Evolutionary conservation across 1,140 invertebrate species (phyloP).

Genomic region (Sweltsa coloradensis): DNA sequence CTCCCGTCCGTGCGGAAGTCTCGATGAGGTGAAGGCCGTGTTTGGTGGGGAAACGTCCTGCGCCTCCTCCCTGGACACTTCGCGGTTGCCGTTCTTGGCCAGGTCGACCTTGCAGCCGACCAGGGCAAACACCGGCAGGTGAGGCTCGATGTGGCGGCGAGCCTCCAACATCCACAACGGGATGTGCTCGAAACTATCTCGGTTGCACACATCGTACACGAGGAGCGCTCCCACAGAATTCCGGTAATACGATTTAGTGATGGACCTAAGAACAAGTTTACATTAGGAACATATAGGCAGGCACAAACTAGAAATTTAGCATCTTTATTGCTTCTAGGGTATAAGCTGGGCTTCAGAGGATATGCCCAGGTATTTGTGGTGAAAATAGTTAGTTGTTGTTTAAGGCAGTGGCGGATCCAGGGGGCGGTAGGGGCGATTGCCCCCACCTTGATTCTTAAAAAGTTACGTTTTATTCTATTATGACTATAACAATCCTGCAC

Average conservation of each 20-base stretch:
- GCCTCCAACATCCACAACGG: slow-evolving; percentile 94
- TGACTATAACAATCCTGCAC: no score
- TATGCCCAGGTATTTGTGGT: no score
- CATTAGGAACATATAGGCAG: no score
- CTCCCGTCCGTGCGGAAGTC: slow-evolving; percentile 83
- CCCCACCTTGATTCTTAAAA: no score
- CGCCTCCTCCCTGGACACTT: slow-evolving; percentile 82
- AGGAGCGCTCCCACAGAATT: slow-evolving; percentile 95
- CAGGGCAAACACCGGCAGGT: slow-evolving; percentile 80
- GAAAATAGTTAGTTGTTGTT: no score
- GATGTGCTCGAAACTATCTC: slow-evolving; percentile 88
- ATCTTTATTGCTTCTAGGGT: no score
- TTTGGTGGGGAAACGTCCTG: slow-evolving; percentile 83
- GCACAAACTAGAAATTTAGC: no score
- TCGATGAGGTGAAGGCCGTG: slow-evolving; percentile 89
- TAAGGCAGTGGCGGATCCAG: no score
- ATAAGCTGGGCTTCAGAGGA: no score
- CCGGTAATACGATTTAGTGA: slow-evolving; percentile 94
- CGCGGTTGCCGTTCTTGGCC: slow-evolving; percentile 53
- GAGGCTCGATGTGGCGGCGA: slow-evolving; percentile 84
- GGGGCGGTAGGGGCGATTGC: no score
- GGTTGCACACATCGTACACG: slow-evolving; percentile 93
- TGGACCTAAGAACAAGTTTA: no score
- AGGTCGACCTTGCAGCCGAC: slow-evolving; percentile 93
- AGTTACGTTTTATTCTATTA: no score